phyloP scores from a whole-genome alignment of 2,113 vertebrate genomes.

The Chloroceryle aenea region DNA sequence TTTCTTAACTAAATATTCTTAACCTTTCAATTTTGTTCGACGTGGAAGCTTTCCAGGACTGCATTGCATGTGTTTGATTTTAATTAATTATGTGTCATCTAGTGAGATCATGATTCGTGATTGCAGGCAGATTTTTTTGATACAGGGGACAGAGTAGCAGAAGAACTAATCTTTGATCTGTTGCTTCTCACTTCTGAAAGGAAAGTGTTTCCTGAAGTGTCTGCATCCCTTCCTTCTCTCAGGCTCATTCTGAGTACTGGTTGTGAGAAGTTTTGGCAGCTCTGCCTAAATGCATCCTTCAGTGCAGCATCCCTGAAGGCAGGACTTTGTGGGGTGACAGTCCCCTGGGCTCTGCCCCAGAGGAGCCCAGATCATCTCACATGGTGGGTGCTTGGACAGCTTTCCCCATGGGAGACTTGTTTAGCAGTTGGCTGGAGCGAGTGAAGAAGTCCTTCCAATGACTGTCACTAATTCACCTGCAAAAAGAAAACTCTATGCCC shows the following conservation, averaged over 20 bases:
- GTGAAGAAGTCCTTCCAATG: not conserved
- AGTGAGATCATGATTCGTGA: not conserved
- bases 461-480: not conserved
- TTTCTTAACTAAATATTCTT: conserved; percentile 21
- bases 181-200: not conserved
- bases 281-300: not conserved
- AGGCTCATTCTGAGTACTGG: not conserved
- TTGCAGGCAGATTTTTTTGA: not conserved
- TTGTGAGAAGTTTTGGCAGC: not conserved
- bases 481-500: not conserved
- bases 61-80: conserved; percentile 17
- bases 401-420: not conserved
- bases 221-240: not conserved
- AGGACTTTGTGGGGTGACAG: not conserved
- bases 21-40: conserved; percentile 2
- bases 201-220: not conserved
- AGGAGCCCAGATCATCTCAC: accelerated
- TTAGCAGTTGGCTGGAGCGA: not conserved
- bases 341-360: accelerated
- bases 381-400: not conserved
- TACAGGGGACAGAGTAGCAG: not conserved
- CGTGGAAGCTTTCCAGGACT: not conserved
- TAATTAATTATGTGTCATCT: conserved; percentile 39
- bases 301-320: not conserved
- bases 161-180: not conserved